These are phyloP conservation scores for Turritopsis dohrnii DNA, from an alignment of 30 jellyfish, hydroid and myxozoan genomes.

Conservation along the genomic window DNA sequence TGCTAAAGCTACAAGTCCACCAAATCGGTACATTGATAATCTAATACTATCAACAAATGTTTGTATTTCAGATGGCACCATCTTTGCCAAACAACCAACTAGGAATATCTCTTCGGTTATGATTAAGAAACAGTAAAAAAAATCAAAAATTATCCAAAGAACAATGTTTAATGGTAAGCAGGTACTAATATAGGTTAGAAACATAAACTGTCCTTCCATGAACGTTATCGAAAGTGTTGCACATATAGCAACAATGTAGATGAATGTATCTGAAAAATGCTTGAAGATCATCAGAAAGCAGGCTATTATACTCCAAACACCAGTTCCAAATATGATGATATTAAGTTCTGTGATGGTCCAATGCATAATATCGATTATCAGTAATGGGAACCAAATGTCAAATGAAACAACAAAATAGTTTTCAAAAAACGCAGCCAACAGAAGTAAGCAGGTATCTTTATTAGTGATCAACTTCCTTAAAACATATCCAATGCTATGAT, in stretches of 20 bases:
- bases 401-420: constrained; percentile 8
- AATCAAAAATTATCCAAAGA: background rate
- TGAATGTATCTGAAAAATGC: background rate
- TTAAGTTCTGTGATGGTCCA: constrained; percentile 3
- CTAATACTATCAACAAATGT: constrained; percentile 8
- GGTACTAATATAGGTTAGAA: background rate
- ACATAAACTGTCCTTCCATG: background rate
- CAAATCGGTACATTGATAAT: constrained; percentile 11
- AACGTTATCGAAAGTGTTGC: background rate
- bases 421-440: background rate
- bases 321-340: background rate
- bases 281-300: background rate
- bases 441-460: background rate
- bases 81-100: constrained; percentile 11
- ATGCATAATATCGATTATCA: background rate
- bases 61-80: constrained; percentile 10
- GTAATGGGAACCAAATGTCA: constrained; percentile 9
- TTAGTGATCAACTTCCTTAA: background rate
- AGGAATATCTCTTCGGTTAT: constrained; percentile 13
- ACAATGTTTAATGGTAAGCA: background rate
- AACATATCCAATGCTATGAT: background rate
- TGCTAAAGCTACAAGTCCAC: constrained; percentile 18
- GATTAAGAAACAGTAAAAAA: background rate
- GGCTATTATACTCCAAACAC: background rate
- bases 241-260: constrained; percentile 1